Conservation (phyloP, 2,113 vertebrate genomes). For the Oncorhynchus keta region DNA sequence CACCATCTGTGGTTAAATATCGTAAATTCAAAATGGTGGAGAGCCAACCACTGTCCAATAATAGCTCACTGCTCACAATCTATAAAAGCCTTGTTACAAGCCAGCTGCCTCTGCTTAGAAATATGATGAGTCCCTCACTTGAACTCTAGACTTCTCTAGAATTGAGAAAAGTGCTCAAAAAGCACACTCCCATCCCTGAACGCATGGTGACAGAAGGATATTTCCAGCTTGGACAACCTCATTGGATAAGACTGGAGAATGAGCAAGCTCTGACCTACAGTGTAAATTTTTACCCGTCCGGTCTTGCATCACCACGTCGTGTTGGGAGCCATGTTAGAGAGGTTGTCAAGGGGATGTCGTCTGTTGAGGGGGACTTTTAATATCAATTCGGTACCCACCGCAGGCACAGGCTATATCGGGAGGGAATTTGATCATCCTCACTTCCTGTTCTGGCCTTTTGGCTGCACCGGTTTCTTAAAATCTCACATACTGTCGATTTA, state of each 20-base stretch:
- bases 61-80: slow-evolving; percentile 2
- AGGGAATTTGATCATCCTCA: slow-evolving; percentile 38
- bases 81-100: not conserved
- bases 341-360: slow-evolving; percentile 29
- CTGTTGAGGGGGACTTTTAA: slow-evolving; percentile 29
- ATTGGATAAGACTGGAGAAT: slow-evolving; percentile 33
- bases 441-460: not conserved
- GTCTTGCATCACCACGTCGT: slow-evolving; percentile 41
- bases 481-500: slow-evolving; percentile 12
- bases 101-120: not conserved
- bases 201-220: slow-evolving; percentile 36
- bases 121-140: not conserved
- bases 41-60: slow-evolving; percentile 2
- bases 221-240: slow-evolving; percentile 49
- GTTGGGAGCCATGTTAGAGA: slow-evolving; percentile 27
- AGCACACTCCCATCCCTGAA: slow-evolving; percentile 53
- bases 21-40: not conserved
- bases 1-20: not conserved
- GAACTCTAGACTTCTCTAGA: not conserved
- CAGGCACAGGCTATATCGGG: slow-evolving; percentile 41
- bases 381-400: slow-evolving; percentile 30
- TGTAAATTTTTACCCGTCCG: slow-evolving; percentile 26
- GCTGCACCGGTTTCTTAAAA: slow-evolving; percentile 26
- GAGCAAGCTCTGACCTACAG: not conserved
- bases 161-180: slow-evolving; percentile 20